phyloP scores from a whole-genome alignment of 2,113 vertebrate genomes.

The Cricetomys ansorgei region DNA sequence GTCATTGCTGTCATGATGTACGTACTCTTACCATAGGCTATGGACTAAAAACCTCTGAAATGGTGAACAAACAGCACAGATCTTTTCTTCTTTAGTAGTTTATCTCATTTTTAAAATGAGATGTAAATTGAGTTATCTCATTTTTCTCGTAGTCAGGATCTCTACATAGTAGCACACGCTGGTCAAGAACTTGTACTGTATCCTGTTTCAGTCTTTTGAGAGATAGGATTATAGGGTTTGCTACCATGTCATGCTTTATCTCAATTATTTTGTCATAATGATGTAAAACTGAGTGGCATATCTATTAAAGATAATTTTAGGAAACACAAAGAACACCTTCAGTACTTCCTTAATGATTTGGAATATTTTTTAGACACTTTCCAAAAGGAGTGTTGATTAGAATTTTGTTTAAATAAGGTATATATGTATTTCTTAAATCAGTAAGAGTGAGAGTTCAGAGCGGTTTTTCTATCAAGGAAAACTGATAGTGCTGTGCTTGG shows the following conservation, averaged over 20 bases:
- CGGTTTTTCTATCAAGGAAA: constrained; percentile 23
- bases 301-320: constrained; percentile 7
- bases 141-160: neutral
- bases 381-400: neutral
- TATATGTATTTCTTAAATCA: neutral
- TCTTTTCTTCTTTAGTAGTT: neutral
- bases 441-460: neutral
- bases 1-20: neutral
- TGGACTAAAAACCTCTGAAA: neutral
- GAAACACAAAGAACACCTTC: neutral
- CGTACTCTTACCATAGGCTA: neutral
- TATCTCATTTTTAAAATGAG: neutral
- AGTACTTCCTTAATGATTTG: neutral
- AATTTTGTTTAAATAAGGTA: neutral
- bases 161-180: neutral
- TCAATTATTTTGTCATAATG: neutral
- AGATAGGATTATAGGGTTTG: neutral
- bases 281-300: neutral
- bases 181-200: no score
- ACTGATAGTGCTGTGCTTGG: neutral
- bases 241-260: neutral
- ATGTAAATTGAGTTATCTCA: no score
- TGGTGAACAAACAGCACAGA: neutral
- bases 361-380: neutral
- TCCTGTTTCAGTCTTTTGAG: neutral